Conservation (phyloP, 2,797 vertebrate genomes). For the Gymnopithys bicolor region DNA sequence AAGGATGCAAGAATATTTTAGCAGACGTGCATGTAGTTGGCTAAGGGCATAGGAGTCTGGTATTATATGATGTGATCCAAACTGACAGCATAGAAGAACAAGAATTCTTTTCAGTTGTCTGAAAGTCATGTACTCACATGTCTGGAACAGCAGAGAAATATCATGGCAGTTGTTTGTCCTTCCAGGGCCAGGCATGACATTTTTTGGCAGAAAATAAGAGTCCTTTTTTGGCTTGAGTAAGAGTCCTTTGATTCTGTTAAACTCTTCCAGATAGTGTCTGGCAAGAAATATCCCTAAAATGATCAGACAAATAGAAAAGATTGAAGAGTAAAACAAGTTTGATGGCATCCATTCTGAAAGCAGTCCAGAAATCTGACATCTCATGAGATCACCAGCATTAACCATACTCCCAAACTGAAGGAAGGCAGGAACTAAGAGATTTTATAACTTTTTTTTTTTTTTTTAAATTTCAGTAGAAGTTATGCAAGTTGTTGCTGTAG, state of each 20-base stretch:
- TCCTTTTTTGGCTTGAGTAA: neutral
- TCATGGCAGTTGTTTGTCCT: neutral
- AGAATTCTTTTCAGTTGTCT: neutral
- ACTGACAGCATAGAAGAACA: neutral
- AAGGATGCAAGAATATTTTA: neutral
- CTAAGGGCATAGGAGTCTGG: neutral
- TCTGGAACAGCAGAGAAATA: neutral
- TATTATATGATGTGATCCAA: neutral
- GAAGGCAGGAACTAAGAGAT: neutral
- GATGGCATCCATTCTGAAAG: neutral
- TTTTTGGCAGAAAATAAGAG: neutral
- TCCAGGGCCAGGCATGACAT: neutral
- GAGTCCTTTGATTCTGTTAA: conserved; percentile 10
- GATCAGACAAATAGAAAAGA: neutral
- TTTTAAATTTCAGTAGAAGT: neutral
- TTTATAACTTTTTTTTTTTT: neutral
- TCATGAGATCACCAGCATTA: neutral
- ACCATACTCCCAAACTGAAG: neutral
- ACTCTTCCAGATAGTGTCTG: conserved; percentile 32
- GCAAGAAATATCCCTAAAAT: neutral
- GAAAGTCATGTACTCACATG: neutral
- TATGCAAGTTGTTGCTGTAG: neutral
- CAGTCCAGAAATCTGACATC: neutral
- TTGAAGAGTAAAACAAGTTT: neutral
- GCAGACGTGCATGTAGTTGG: neutral